These are phyloP conservation scores for Chaetogeoica ovagalla DNA, from an alignment of 2,888 invertebrate species.

Conservation along the genomic window DNA sequence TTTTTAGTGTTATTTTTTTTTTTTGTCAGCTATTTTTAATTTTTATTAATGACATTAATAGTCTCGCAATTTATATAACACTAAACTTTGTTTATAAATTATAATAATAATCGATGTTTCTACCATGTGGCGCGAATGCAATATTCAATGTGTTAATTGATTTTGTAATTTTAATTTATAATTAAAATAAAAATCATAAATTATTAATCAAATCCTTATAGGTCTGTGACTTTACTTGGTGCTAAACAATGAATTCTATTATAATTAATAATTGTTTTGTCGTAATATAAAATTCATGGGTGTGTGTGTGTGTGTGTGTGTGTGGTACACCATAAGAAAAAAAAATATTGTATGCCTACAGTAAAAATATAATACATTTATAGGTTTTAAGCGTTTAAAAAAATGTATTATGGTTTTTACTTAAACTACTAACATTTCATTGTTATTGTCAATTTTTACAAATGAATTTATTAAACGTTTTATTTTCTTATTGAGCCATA, in stretches of 20 bases:
- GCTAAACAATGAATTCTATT: neutral
- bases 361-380: no score
- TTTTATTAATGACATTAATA: neutral
- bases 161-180: constrained; percentile 6
- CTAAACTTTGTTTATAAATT: neutral
- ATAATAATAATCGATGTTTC: neutral
- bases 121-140: neutral
- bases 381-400: no score
- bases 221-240: neutral
- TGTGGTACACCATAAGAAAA: no score
- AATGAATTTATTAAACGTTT: no score
- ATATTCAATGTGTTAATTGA: neutral
- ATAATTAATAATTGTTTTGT: neutral
- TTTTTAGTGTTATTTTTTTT: neutral
- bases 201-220: neutral
- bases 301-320: no score
- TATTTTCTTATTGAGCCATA: no score
- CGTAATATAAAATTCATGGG: no score
- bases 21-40: neutral
- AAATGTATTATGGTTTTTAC: no score
- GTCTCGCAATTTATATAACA: neutral
- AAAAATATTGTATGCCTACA: no score
- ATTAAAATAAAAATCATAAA: neutral
- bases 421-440: no score
- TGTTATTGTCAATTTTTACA: no score